Evolutionary conservation across 2,113 vertebrate genomes (phyloP), one percentile per base, ranked within the genome.

Genomic region (Toxotes chatareus): DNA sequence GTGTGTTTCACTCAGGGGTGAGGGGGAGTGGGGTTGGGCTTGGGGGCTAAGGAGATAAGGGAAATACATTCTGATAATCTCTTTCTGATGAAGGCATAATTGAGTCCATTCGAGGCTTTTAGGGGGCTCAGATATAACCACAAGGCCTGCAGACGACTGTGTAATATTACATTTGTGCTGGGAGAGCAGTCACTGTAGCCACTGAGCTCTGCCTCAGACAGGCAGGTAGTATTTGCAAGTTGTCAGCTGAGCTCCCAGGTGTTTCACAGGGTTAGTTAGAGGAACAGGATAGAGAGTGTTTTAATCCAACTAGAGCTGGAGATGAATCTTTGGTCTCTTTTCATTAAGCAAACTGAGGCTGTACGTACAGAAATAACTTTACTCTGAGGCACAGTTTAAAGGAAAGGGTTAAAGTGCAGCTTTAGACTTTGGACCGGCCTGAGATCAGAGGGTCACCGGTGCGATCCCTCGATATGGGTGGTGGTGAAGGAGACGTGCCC

Each of bases 101-200:
- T 88, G 64, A 86, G 86, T 82, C 86, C 78, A 86, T 84, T 78
- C 3, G 1, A 77, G 61, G 80, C 84, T 88, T 87, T 91, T 85
- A 84, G 57, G 60, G 56, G 27, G 38, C 76, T 85, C 36, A 31
- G 77, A 79, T 75, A 77, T 7, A 72, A 51, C 47, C 55, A 7
- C 12, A 2, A 42, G 53, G 84, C 70, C 78, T 59, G 46, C 60
- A 80, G 80, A 88, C 1, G 13, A 36, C 70, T 60, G 64, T 57
- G 73, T 61, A 51, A 65, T 85, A 59, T 82, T 60, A 85, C 70
- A 85, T 87, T 79, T 85, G 86, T 36, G 73, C 78, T 70, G 76
- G 68, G 69, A 77, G 65, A 79, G 68, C 74, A 10, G 53, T 27
- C n/a, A 1, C n/a, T 56, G n/a, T 3, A 60, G 66, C 60, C 42